These are phyloP conservation scores for Hydrozoanthus tunicans DNA, from an alignment of 64 coral and sea anemone genomes.

Conservation along the genomic window DNA sequence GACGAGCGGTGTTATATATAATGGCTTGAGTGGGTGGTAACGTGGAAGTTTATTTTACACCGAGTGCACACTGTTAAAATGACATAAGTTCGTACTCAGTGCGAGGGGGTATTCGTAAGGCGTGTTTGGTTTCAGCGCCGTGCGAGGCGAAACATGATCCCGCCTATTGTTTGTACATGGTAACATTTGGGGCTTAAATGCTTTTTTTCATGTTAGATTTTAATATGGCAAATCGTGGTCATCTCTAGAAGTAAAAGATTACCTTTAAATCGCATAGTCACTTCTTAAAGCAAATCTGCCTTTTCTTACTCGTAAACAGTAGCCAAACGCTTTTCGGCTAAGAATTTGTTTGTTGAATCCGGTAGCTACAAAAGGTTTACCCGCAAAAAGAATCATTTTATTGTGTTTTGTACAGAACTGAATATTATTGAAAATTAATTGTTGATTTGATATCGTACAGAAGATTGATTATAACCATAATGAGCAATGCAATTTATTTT, in stretches of 20 bases:
- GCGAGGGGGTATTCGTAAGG: conserved; percentile 45
- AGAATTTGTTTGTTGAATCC: neutral
- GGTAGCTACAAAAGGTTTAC: neutral
- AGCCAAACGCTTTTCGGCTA: neutral
- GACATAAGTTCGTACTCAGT: conserved; percentile 5
- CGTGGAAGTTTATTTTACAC: conserved; percentile 52
- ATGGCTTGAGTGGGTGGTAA: conserved; percentile 58
- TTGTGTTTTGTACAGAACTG: neutral
- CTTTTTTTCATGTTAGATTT: conserved; percentile 35
- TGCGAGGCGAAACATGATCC: conserved; percentile 34
- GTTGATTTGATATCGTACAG: neutral
- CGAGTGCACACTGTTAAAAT: conserved; percentile 42
- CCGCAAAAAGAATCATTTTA: neutral
- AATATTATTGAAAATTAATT: neutral
- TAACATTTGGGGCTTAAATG: conserved; percentile 37
- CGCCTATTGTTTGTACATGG: conserved; percentile 32
- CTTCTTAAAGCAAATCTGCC: neutral
- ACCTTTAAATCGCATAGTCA: neutral
- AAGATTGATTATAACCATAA: neutral
- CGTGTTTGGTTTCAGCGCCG: conserved; percentile 55
- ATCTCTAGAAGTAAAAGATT: neutral
- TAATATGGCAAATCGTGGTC: neutral
- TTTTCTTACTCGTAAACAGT: neutral
- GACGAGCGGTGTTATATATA: conserved; percentile 24
- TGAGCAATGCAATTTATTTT: neutral